phyloP scores from a whole-genome alignment of 2,888 invertebrate species.

The Nomada fucata region DNA sequence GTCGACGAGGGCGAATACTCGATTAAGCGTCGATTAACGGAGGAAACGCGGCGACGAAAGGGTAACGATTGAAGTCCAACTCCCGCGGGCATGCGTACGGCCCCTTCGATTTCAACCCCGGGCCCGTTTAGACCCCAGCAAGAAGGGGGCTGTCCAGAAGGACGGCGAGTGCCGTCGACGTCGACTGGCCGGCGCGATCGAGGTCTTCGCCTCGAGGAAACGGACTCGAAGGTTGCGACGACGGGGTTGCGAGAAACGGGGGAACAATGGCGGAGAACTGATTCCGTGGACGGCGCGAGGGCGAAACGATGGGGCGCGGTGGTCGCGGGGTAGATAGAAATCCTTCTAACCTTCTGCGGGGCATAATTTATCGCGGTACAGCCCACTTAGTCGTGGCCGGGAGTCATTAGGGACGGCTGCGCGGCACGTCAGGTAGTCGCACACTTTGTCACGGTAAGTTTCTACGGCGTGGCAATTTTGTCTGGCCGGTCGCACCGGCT shows the following conservation, averaged over 20 bases:
- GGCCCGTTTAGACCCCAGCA: neutral
- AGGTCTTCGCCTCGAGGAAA: neutral
- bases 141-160: too few relatives aligned
- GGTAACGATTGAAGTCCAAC: neutral
- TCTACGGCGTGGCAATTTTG: conserved; percentile 72
- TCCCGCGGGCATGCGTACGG: neutral
- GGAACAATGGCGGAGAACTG: neutral
- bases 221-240: neutral
- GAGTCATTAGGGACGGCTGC: conserved; percentile 67
- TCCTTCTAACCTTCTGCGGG: conserved; percentile 27
- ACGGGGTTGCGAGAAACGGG: too few relatives aligned
- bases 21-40: too few relatives aligned
- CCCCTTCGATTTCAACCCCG: neutral
- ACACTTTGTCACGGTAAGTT: conserved; percentile 75
- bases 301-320: neutral
- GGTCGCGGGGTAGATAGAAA: conserved; percentile 47
- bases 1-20: too few relatives aligned
- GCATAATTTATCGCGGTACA: conserved; percentile 63
- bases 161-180: too few relatives aligned
- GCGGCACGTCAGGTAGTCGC: conserved; percentile 71
- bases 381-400: conserved; percentile 56
- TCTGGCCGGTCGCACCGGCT: conserved; percentile 53
- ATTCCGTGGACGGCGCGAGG: neutral
- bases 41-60: neutral
- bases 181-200: neutral